Percentiles rank a stretch among this genome's conserved stretches.
phyloP scores from a whole-genome alignment of 1,140 invertebrate species.

The Trachymyrmex cornetzi region DNA sequence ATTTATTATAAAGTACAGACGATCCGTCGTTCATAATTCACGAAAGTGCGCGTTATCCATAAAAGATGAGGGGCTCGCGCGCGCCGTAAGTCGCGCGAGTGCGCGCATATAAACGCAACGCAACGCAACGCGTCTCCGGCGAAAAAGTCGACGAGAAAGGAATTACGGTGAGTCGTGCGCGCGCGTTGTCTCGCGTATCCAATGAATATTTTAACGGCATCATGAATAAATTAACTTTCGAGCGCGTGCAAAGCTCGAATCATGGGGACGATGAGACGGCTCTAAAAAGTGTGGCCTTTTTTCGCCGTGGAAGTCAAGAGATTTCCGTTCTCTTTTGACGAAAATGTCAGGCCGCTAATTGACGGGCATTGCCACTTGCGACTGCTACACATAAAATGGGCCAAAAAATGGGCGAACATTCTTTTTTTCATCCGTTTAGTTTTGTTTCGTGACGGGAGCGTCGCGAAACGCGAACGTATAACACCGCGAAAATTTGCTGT shows the following conservation, averaged over 20 bases:
- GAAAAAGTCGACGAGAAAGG: conserved; percentile 52
- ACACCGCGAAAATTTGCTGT: conserved; percentile 51
- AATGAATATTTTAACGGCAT: conserved; percentile 74
- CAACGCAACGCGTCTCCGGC: conserved; percentile 20
- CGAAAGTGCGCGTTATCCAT: conserved; percentile 50
- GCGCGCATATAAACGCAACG: conserved; percentile 50
- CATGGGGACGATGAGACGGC: neutral
- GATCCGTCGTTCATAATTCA: conserved; percentile 49
- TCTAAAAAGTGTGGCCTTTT: conserved; percentile 15
- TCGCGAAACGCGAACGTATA: conserved; percentile 10
- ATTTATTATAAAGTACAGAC: conserved; percentile 58
- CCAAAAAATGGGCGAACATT: conserved; percentile 15
- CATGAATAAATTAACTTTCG: conserved; percentile 74
- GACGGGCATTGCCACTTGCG: conserved; percentile 10
- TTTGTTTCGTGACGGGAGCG: conserved; percentile 31
- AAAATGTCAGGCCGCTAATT: conserved; percentile 15
- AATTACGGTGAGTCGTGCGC: conserved; percentile 49
- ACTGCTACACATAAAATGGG: neutral
- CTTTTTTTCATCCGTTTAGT: conserved; percentile 9
- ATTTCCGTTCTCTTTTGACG: neutral
- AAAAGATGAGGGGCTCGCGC: conserved; percentile 51
- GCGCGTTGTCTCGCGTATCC: conserved; percentile 58
- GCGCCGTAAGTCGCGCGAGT: conserved; percentile 49
- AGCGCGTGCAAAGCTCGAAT: neutral
- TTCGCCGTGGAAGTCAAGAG: neutral